phyloP scores from a whole-genome alignment of 1,140 invertebrate genomes.

The Lepidotrigona ventralis region DNA sequence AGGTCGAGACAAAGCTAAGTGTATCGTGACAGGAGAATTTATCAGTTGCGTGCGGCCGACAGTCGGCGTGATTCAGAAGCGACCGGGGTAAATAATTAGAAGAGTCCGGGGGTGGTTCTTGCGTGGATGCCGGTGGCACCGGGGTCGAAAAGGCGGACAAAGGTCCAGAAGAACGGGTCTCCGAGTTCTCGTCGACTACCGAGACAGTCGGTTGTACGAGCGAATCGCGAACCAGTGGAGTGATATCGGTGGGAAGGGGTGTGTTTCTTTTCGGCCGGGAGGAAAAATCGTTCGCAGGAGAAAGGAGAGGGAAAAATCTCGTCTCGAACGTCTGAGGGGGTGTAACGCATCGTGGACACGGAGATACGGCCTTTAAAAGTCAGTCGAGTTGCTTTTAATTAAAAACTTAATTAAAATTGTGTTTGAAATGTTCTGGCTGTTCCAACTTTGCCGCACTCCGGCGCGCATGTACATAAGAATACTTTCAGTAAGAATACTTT shows the following conservation, averaged over 20 bases:
- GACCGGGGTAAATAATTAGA: constrained; percentile 66
- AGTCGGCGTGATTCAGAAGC: constrained; percentile 56
- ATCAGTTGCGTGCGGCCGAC: constrained; percentile 64
- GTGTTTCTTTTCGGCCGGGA: neutral
- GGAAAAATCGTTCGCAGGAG: neutral
- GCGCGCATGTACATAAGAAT: neutral
- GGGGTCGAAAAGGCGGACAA: constrained; percentile 57
- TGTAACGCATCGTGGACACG: neutral
- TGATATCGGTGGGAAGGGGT: neutral
- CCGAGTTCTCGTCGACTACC: constrained; percentile 27
- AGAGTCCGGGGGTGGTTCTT: constrained; percentile 41
- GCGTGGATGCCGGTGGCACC: constrained; percentile 56
- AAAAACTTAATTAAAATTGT: constrained; percentile 30
- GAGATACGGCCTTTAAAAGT: neutral
- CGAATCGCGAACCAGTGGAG: constrained; percentile 41
- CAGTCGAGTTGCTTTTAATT: neutral
- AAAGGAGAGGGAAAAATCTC: constrained; percentile 26
- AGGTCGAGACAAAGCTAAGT: constrained; percentile 19
- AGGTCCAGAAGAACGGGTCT: constrained; percentile 39
- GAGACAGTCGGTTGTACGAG: constrained; percentile 30
- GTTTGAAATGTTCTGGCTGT: neutral
- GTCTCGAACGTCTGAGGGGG: constrained; percentile 30
- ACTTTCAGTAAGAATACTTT: too few relatives aligned
- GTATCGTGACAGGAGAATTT: constrained; percentile 58
- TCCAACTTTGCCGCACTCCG: neutral